Evolutionary conservation across 2,888 invertebrate species (phyloP).

Genomic region (Agrotis puta): DNA sequence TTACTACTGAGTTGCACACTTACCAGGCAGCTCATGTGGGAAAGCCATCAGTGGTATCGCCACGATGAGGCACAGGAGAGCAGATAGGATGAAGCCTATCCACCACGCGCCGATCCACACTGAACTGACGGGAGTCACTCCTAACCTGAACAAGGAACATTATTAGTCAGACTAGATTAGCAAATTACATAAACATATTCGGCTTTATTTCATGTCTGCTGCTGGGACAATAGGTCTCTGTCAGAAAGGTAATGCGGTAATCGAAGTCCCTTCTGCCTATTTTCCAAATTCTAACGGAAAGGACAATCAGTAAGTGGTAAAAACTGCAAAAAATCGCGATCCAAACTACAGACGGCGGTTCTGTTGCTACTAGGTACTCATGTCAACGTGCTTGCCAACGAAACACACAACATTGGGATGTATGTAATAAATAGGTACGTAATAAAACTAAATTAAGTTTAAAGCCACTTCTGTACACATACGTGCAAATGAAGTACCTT

Average conservation of each 20-base stretch:
- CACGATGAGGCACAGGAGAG: slow-evolving; percentile 92
- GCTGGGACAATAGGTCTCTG: background rate
- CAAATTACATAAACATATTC: background rate
- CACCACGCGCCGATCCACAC: slow-evolving; percentile 97
- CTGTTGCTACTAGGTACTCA: no score
- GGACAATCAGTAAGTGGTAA: no score
- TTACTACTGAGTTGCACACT: slow-evolving; percentile 12
- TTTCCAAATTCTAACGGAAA: no score
- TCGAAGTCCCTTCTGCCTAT: no score
- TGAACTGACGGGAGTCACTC: slow-evolving; percentile 93
- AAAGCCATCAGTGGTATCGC: slow-evolving; percentile 94
- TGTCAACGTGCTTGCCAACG: no score
- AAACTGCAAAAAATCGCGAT: no score
- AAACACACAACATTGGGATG: no score
- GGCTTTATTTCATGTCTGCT: no score
- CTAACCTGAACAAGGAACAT: slow-evolving; percentile 88
- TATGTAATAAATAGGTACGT: no score
- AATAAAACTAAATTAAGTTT: background rate
- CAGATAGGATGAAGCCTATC: slow-evolving; percentile 94
- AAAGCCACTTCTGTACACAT: background rate
- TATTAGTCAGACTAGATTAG: background rate
- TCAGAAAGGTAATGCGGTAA: background rate
- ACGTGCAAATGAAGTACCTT: background rate
- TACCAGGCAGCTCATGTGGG: slow-evolving; percentile 94
- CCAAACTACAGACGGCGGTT: no score